A percentile compares a stretch with the other conserved stretches of the same genome.
These are phyloP conservation scores for Syngnathus floridae DNA, from an alignment of 2,113 vertebrate genomes.

Conservation along the genomic window DNA sequence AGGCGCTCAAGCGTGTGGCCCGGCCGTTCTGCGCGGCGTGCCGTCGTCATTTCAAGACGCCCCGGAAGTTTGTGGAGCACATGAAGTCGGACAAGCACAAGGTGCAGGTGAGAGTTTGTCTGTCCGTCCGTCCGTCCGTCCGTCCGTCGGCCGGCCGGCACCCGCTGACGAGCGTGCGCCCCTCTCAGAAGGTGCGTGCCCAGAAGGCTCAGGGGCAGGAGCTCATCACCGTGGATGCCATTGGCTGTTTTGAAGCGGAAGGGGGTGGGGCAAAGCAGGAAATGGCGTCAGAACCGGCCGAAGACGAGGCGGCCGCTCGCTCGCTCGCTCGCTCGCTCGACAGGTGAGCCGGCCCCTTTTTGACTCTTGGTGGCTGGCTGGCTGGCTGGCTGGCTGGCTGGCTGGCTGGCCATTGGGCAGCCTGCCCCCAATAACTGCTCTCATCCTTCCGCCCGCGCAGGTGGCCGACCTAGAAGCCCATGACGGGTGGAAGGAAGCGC, in stretches of 20 bases:
- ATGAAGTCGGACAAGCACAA: conserved; percentile 94
- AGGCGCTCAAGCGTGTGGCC: conserved; percentile 84
- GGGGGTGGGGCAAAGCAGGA: conserved; percentile 50
- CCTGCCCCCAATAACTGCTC: no score
- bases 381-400: no score
- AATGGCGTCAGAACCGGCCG: conserved; percentile 2
- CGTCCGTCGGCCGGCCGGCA: rapidly evolving
- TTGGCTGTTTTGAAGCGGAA: conserved; percentile 89
- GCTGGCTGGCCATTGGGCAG: no score
- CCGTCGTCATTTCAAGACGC: conserved; percentile 86
- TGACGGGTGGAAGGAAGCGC: no score
- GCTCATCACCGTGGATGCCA: conserved; percentile 90
- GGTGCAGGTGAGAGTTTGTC: conserved; percentile 67
- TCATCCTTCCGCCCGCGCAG: no score
- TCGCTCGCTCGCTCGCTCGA: not conserved
- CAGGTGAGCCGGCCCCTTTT: not conserved
- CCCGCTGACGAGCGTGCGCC: conserved; percentile 34
- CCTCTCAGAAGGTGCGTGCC: conserved; percentile 43
- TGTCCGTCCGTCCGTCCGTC: no score
- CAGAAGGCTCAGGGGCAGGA: conserved; percentile 82
- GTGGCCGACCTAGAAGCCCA: no score
- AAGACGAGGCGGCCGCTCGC: conserved; percentile 7
- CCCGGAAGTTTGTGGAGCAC: conserved; percentile 95
- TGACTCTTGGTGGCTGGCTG: no score
- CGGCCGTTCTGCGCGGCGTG: conserved; percentile 90